Evolutionary conservation across 2,797 vertebrate species (phyloP).

Genomic region (Jordanella pulchra): DNA sequence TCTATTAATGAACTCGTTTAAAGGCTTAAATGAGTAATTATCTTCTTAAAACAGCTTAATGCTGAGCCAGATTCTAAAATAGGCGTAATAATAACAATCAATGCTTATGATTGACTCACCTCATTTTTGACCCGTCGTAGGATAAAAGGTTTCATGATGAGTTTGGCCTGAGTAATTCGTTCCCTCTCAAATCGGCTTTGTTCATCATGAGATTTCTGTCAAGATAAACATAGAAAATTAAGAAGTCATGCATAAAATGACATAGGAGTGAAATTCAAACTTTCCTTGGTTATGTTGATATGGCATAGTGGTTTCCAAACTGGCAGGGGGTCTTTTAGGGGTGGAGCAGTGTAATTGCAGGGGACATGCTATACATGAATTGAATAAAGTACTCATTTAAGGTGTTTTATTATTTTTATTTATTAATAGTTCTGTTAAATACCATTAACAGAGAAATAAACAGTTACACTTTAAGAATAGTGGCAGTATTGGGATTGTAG

Average conservation of each 20-base stretch:
- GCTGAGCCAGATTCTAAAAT: not conserved
- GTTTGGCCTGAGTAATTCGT: constrained; percentile 89
- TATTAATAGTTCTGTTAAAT: no score
- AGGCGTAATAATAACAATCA: not conserved
- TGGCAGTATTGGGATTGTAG: no score
- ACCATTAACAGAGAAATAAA: no score
- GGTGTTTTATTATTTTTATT: no score
- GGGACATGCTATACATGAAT: no score
- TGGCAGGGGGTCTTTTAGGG: no score
- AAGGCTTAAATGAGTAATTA: not conserved
- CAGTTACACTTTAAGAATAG: no score
- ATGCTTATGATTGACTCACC: constrained; percentile 69
- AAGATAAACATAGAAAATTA: constrained; percentile 15
- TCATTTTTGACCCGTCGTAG: constrained; percentile 93
- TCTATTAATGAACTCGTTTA: not conserved
- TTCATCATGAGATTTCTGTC: constrained; percentile 90
- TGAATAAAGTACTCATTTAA: no score
- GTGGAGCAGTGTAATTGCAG: no score
- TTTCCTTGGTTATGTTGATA: not conserved
- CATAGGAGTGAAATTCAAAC: not conserved
- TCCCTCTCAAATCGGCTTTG: constrained; percentile 92
- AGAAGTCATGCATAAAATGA: not conserved
- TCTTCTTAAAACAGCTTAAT: not conserved
- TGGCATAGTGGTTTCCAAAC: no score
- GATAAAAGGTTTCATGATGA: constrained; percentile 98